A percentile compares a stretch with the other conserved stretches of the same genome.
Evolutionary conservation across 2,888 invertebrate species (phyloP).

Genomic region (Tipula helvola): DNA sequence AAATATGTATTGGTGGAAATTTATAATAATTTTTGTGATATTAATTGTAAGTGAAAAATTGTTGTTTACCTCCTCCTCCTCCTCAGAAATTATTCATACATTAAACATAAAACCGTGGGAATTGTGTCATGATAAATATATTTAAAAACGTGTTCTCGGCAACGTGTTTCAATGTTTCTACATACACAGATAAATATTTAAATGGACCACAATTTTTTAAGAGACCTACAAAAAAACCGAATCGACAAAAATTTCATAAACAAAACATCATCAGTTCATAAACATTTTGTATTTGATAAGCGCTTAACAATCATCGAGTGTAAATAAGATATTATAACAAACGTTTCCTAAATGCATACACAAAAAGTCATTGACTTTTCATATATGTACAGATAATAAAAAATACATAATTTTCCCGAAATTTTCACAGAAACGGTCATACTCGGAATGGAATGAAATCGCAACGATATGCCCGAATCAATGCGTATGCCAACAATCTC

Average conservation of each 20-base stretch:
- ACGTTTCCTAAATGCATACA: not conserved
- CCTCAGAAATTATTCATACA: not conserved
- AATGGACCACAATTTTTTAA: not conserved
- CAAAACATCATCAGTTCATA: not conserved
- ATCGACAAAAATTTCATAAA: not conserved
- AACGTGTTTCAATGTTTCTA: not conserved
- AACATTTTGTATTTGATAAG: not conserved
- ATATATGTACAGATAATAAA: not conserved
- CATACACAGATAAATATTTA: not conserved
- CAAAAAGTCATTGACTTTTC: not conserved
- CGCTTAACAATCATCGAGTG: not conserved
- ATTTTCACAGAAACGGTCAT: not conserved
- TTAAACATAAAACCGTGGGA: not conserved
- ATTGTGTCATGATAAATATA: not conserved
- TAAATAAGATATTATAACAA: not conserved
- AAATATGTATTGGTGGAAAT: not conserved
- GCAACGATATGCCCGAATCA: conserved; percentile 36
- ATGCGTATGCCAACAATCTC: conserved; percentile 43
- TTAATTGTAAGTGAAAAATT: not conserved
- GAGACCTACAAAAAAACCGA: not conserved
- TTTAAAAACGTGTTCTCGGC: not conserved
- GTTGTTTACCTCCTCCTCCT: not conserved
- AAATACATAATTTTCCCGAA: not conserved
- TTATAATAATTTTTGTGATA: not conserved
- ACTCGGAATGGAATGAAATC: conserved; percentile 19